A percentile compares a stretch with the other conserved stretches of the same genome.
These are phyloP conservation scores for Colletes latitarsis DNA, from an alignment of 1,140 invertebrate genomes.

Conservation along the genomic window DNA sequence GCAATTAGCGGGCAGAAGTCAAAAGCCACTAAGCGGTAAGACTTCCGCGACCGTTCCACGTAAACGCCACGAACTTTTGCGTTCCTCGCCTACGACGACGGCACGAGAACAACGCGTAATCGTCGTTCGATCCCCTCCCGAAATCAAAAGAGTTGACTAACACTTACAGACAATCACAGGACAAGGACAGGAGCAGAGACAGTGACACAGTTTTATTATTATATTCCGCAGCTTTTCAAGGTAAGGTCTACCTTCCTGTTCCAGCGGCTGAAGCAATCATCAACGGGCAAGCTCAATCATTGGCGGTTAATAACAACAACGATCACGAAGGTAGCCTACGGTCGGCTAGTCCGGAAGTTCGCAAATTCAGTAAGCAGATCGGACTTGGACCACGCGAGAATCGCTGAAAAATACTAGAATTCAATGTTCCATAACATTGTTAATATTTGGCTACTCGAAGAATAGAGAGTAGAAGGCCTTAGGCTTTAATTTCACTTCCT, in stretches of 20 bases:
- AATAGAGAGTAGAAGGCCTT: no score
- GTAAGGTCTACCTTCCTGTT: slow-evolving; percentile 77
- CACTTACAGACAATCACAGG: slow-evolving; percentile 56
- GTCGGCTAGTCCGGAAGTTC: slow-evolving; percentile 73
- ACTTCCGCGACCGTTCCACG: no score
- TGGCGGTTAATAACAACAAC: slow-evolving; percentile 82
- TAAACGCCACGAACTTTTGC: no score
- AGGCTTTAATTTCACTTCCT: no score
- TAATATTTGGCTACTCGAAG: no score
- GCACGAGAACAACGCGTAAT: background rate
- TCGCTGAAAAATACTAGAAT: no score
- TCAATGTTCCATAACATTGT: no score
- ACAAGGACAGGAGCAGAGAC: slow-evolving; percentile 52
- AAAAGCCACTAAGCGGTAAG: slow-evolving; percentile 75
- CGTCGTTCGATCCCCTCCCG: no score
- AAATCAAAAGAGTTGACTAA: slow-evolving; percentile 31
- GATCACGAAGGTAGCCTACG: slow-evolving; percentile 83
- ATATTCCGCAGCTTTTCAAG: slow-evolving; percentile 73
- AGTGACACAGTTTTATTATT: slow-evolving; percentile 66
- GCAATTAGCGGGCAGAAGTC: slow-evolving; percentile 65
- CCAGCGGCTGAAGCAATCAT: slow-evolving; percentile 71
- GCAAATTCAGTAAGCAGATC: slow-evolving; percentile 72
- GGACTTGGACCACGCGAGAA: no score
- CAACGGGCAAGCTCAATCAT: slow-evolving; percentile 51
- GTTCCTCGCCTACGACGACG: no score